Conservation (phyloP, 1,140 invertebrate species). For the Gonatopus flavifemur region DNA sequence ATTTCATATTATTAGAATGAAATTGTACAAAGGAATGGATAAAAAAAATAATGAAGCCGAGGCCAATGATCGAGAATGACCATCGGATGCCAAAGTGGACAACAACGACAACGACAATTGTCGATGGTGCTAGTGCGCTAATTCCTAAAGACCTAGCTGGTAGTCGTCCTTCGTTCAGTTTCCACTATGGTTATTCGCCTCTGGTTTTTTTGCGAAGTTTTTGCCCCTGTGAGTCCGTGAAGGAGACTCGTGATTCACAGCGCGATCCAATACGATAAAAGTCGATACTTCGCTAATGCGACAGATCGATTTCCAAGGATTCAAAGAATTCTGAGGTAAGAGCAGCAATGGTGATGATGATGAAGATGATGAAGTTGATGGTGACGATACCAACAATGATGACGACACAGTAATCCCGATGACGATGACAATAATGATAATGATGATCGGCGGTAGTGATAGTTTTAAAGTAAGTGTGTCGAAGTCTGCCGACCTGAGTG, state of each 20-base stretch:
- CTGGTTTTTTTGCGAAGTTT: no score
- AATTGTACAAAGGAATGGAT: slow-evolving; percentile 2
- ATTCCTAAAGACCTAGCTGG: slow-evolving; percentile 5
- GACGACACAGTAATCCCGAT: no score
- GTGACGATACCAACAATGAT: slow-evolving; percentile 1
- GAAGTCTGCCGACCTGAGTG: slow-evolving; percentile 30
- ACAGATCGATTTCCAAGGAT: slow-evolving; percentile 30
- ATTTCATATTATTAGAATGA: no score
- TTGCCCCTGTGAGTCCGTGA: no score
- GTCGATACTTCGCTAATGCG: no score
- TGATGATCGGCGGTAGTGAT: slow-evolving; percentile 7
- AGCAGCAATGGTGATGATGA: slow-evolving; percentile 11
- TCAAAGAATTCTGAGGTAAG: slow-evolving; percentile 20
- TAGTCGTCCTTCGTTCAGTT: neutral
- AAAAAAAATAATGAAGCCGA: slow-evolving; percentile 13
- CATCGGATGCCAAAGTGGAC: slow-evolving; percentile 17
- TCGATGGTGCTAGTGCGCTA: slow-evolving; percentile 10
- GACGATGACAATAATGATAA: no score
- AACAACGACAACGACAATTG: slow-evolving; percentile 15
- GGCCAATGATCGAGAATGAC: slow-evolving; percentile 28
- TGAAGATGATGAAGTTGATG: slow-evolving; percentile 5
- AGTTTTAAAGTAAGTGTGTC: slow-evolving; percentile 51
- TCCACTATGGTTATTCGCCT: no score
- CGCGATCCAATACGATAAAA: no score
- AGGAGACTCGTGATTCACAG: no score